Base-by-base conservation (phyloP, 2,113 vertebrate species). In the Corythoichthys haematopterus region DNA sequence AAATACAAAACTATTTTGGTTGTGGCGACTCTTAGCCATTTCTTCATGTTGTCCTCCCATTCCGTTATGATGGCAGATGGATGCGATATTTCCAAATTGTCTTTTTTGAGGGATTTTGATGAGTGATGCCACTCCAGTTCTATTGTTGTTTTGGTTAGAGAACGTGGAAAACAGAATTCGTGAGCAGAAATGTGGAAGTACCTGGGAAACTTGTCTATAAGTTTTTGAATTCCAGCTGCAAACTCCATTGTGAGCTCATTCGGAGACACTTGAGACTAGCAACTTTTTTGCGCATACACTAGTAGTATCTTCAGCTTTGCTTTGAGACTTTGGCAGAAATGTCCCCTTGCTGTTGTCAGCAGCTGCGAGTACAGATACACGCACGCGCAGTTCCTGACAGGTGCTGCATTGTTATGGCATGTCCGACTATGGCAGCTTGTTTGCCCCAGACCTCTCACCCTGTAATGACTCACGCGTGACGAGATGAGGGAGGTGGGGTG, bases 341-440 rank as follows among this genome's bases (percentile, higher is more conserved):
- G 52, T 55, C 33, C 20, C 3, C 52, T 28, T 33, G 52, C 28
- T 9, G 76, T 70, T 78, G 77, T 83, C 85, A 88, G 84, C 84
- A 85, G 85, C 82, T 87, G 65, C 48, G 52, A 33, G 28, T 50
- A 51, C 84, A 86, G 69, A 69, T 70, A 69, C 72, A 65, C 38
- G 66, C 63, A 68, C 47, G 28, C 69, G 63, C 36, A 45, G 83
- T 79, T 20, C 36, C 37, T 76, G 84, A 88, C 87, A 88, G 80
- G 80, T 88, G 83, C 80, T 69, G 84, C 83, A 85, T 81, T 87
- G 86, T 86, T 88, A 80, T 77, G 84, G 83, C 81, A 78, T 81
- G 85, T 81, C 85, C 77, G 77, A 82, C 77, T 83, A 77, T 84
- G 81, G 78, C 83, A 84, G 80, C 81, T 86, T 84, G 81, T 85